These are phyloP conservation scores for Cnemophilus loriae DNA, from an alignment of 2,113 vertebrate species.

Conservation along the genomic window DNA sequence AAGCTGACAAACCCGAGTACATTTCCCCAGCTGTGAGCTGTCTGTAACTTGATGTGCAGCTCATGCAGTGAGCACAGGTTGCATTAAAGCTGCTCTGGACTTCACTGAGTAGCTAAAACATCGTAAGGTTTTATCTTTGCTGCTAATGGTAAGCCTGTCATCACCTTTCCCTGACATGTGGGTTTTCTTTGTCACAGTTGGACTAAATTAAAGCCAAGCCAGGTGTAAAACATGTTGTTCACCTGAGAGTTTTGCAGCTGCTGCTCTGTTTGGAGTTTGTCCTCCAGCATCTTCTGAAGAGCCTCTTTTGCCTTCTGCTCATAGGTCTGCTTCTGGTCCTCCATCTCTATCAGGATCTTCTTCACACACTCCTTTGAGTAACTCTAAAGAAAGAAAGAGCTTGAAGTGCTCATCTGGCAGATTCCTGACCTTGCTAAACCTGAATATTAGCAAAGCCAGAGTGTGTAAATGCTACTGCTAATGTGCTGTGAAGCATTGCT, in stretches of 20 bases:
- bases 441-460: background rate
- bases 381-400: slow-evolving; percentile 53
- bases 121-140: background rate
- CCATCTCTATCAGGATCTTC: slow-evolving; percentile 85
- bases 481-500: background rate
- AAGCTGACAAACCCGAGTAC: background rate
- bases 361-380: slow-evolving; percentile 79
- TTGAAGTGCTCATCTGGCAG: background rate
- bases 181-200: background rate
- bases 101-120: background rate
- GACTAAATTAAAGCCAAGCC: background rate
- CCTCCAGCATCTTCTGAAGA: slow-evolving; percentile 83
- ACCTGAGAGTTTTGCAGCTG: slow-evolving; percentile 83
- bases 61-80: background rate
- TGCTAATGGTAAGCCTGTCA: background rate
- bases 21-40: background rate
- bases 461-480: background rate
- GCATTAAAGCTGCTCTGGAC: background rate
- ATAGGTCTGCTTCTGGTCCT: slow-evolving; percentile 85
- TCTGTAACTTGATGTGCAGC: background rate
- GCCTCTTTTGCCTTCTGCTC: slow-evolving; percentile 84
- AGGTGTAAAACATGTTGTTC: background rate
- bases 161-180: background rate
- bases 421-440: background rate
- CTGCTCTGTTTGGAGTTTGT: slow-evolving; percentile 78